A percentile compares a stretch with the other conserved stretches of the same genome.
phyloP scores from a whole-genome alignment of 2,797 vertebrate genomes.

The Acanthiza pusilla region DNA sequence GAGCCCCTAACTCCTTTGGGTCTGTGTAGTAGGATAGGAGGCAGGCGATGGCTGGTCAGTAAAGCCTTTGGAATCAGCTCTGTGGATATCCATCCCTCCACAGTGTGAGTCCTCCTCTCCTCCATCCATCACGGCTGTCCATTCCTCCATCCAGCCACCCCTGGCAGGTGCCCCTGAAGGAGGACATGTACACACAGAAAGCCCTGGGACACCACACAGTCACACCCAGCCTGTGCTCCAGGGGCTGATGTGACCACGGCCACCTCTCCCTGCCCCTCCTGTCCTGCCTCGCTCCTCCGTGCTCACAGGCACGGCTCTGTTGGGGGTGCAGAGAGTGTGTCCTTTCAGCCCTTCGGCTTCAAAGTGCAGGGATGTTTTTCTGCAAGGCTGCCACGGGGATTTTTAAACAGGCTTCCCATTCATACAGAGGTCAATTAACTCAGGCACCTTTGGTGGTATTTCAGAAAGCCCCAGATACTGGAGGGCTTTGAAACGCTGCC shows the following conservation, averaged over 20 bases:
- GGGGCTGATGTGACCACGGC: background rate
- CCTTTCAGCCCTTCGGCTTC: conserved; percentile 29
- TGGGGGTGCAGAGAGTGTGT: background rate
- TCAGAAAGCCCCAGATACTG: conserved; percentile 17
- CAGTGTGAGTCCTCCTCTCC: rapidly evolving
- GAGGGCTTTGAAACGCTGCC: background rate
- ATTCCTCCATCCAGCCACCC: background rate
- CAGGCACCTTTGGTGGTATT: conserved; percentile 39
- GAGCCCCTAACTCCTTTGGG: background rate
- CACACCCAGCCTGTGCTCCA: background rate
- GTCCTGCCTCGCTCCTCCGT: rapidly evolving
- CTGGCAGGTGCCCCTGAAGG: rapidly evolving
- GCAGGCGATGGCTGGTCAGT: background rate
- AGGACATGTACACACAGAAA: background rate
- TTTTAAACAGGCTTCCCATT: conserved; percentile 48
- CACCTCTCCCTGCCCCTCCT: background rate
- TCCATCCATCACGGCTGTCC: background rate
- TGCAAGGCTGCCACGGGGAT: background rate
- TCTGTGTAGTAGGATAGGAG: background rate
- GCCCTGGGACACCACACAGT: rapidly evolving
- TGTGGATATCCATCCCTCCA: background rate
- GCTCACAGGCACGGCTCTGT: background rate
- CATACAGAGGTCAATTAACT: conserved; percentile 22
- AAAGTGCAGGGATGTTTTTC: conserved; percentile 31
- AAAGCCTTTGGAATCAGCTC: background rate